Evolutionary conservation across 2,888 invertebrate genomes (phyloP), one percentile per base, ranked within the genome.

Genomic region (Mayetiola destructor): DNA sequence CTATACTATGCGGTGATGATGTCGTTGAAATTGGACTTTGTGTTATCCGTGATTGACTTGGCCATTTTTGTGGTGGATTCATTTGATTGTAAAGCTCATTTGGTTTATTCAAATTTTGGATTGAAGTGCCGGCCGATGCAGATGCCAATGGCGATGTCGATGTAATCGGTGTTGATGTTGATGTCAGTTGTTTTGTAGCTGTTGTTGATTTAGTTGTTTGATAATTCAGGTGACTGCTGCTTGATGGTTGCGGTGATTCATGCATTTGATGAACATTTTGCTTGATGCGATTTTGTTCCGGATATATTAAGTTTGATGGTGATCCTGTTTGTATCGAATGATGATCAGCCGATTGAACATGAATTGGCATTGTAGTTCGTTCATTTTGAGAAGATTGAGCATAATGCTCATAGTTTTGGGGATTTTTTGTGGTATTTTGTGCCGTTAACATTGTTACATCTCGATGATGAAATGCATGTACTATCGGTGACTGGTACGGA

Each of bases 51-150:
- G 59, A 54, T 42, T 59, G 60, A 39, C 59, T 59, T 3, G 61
- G 61, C 63, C 63, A 63, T 27, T 59, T 59, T 37, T 60, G 60
- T 2, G 63, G 63, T 12, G 62, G 62, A 60, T 63, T 61, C 62
- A 63, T 63, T 23, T 56, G 20, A 16, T 56, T 57, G 37, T 35
- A 16, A 29, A 21, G 27, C 20, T 53, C 53, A 12, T 21, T 18
- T 16, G 12, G 27, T 37, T 53, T 52, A 2, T n/a, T 16, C 18
- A 32, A 5, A 5, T 2, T 32, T 14, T 52, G 23, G 2, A 35
- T 21, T 23, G 27, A 21, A 21, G 27, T 29, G 27, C 53, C 32
- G n/a, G n/a, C 3, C 23, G 55, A 55, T n/a, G 14, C 4, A n/a
- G 55, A 10, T 35, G 42, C 10, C 12, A 16, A 14, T 27, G 23